Evolutionary conservation across 2,888 invertebrate genomes (phyloP).

Genomic region (Apomyelois bistriatella): DNA sequence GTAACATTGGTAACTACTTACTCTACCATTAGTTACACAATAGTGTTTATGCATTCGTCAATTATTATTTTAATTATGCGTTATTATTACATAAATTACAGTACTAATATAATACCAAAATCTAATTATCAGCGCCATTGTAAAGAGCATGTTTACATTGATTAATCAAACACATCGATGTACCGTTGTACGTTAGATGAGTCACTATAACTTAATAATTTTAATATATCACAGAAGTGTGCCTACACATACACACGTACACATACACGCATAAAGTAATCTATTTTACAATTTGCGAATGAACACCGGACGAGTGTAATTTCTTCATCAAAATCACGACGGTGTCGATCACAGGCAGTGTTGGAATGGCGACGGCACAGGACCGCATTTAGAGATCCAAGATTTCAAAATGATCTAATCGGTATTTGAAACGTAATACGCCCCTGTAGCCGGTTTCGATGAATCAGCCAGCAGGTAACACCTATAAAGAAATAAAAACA

Average conservation of each 20-base stretch:
- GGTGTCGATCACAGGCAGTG: slow-evolving; percentile 69
- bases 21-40: slow-evolving; percentile 6
- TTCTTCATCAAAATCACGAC: slow-evolving; percentile 51
- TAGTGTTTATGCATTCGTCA: background rate
- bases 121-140: slow-evolving; percentile 13
- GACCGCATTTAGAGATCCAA: slow-evolving; percentile 28
- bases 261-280: slow-evolving; percentile 16
- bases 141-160: slow-evolving; percentile 18
- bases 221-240: slow-evolving; percentile 71
- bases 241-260: slow-evolving; percentile 22
- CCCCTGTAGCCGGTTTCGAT: slow-evolving; percentile 31
- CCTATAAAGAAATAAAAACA: slow-evolving; percentile 57
- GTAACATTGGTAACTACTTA: slow-evolving; percentile 5
- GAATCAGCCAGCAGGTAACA: slow-evolving; percentile 57
- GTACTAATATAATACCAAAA: background rate
- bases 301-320: slow-evolving; percentile 69
- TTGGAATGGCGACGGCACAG: slow-evolving; percentile 54
- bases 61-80: slow-evolving; percentile 8
- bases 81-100: slow-evolving; percentile 4
- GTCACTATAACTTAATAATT: slow-evolving; percentile 60
- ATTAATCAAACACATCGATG: slow-evolving; percentile 45
- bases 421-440: slow-evolving; percentile 9
- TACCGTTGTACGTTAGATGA: slow-evolving; percentile 36
- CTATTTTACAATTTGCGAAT: slow-evolving; percentile 47
- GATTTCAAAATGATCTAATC: slow-evolving; percentile 14